Conservation (phyloP, 2,888 invertebrate genomes). For the Drosophila peninsularis region DNA sequence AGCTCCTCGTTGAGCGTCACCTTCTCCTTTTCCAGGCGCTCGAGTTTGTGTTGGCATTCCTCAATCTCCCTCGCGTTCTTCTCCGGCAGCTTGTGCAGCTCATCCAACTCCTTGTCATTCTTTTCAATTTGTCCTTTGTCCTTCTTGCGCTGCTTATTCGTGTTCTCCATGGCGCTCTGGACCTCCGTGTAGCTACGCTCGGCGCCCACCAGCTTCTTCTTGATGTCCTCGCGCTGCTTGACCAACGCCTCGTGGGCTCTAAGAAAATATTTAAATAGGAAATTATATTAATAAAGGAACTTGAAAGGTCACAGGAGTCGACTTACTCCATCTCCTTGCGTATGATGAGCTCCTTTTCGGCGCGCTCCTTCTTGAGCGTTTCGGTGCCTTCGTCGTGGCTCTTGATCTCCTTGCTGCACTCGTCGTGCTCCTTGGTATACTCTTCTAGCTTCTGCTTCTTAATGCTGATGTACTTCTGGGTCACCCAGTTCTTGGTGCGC, state of each 20-base stretch:
- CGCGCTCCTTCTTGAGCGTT: slow-evolving; percentile 84
- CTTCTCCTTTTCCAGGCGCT: slow-evolving; percentile 86
- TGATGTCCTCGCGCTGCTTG: slow-evolving; percentile 87
- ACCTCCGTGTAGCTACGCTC: slow-evolving; percentile 88
- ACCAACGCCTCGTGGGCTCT: slow-evolving; percentile 87
- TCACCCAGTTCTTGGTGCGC: slow-evolving; percentile 88
- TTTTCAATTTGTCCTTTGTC: slow-evolving; percentile 88
- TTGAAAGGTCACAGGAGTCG: no score
- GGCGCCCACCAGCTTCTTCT: slow-evolving; percentile 87
- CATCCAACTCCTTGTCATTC: slow-evolving; percentile 89
- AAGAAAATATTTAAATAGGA: slow-evolving; percentile 4
- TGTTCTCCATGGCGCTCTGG: slow-evolving; percentile 88
- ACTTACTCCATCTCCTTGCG: slow-evolving; percentile 81
- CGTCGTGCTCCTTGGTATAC: slow-evolving; percentile 87
- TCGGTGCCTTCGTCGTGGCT: slow-evolving; percentile 81
- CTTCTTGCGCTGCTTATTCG: slow-evolving; percentile 91
- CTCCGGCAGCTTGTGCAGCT: slow-evolving; percentile 88
- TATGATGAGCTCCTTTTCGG: slow-evolving; percentile 84
- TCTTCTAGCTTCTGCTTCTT: slow-evolving; percentile 87
- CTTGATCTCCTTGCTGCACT: slow-evolving; percentile 86
- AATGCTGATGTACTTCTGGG: slow-evolving; percentile 88
- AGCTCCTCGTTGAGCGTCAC: slow-evolving; percentile 87
- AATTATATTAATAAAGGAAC: not conserved
- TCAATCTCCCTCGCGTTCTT: slow-evolving; percentile 90
- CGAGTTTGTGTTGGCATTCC: slow-evolving; percentile 87